Evolutionary conservation across 2,113 vertebrate species (phyloP).

Genomic region (Gobius niger): DNA sequence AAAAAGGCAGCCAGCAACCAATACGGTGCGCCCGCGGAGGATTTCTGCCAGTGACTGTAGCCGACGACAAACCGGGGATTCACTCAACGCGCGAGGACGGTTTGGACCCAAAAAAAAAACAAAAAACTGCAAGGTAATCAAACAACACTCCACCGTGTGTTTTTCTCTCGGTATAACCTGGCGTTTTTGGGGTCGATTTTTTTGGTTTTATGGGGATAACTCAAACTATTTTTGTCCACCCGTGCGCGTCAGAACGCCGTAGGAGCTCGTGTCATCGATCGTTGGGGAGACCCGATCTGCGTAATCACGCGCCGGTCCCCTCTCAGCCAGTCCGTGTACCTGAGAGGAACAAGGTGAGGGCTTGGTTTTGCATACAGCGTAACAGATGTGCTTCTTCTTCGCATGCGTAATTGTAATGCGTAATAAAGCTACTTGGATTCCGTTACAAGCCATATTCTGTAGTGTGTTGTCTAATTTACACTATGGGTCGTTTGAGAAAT

Average conservation of each 20-base stretch:
- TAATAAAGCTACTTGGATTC: not conserved
- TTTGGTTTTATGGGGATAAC: not conserved
- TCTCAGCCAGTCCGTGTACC: conserved; percentile 17
- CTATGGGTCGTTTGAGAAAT: too few relatives aligned
- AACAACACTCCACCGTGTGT: not conserved
- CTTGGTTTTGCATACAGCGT: not conserved
- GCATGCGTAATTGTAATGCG: not conserved
- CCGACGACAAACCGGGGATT: conserved; percentile 65
- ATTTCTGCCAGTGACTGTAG: conserved; percentile 73
- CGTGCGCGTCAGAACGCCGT: conserved; percentile 2
- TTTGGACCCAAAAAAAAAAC: conserved; percentile 13
- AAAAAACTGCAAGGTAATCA: conserved; percentile 14
- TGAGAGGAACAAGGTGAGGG: conserved; percentile 54
- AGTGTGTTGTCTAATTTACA: not conserved
- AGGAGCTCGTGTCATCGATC: conserved; percentile 22
- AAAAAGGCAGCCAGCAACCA: conserved; percentile 80
- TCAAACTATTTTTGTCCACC: not conserved
- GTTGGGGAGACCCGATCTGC: conserved; percentile 26
- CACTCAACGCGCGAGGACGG: conserved; percentile 59
- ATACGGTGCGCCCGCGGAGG: conserved; percentile 76
- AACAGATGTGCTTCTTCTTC: not conserved
- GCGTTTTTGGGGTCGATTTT: not conserved
- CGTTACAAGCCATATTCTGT: not conserved
- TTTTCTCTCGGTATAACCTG: not conserved
- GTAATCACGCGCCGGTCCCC: conserved; percentile 26